Evolutionary conservation across 2,888 invertebrate genomes (phyloP), one percentile per base, ranked within the genome.

Genomic region (Ptychoptera contaminata): DNA sequence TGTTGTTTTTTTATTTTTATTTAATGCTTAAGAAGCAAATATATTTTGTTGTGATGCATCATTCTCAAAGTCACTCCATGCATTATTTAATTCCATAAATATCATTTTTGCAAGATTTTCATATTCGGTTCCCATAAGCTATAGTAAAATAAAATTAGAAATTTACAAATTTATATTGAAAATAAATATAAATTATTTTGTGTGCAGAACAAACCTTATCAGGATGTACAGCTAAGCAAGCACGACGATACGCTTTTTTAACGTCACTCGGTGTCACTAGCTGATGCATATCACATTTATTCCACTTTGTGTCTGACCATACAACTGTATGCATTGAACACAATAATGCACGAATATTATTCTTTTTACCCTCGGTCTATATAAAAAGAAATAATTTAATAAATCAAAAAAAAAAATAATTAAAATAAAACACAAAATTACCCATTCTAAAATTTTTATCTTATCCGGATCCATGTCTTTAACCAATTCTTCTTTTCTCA

Each of bases 81-180:
- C 97, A 63, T 96, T 96, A 68, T 96, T 98, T 52, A 99, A 71
- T 69, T 98, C 97, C 80, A 97, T 93, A 68, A 98, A 99, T 58
- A 99, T 90, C 63, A 94, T 70, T 69, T 90, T 93, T 8, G 98
- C 96, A 55, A 96, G 72, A 54, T 83, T 80, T 67, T 97, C 93
- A 61, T 97, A 85, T 23, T 82, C 79, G 4, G 88, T 88, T 31
- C 92, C 94, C 58, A 82, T 78, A 78, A 93, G 86, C 94, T 96
- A 51, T 45, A 53, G 53, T 60, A 51, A 46, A 10, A 12, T 29
- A 45, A 30, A 30, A 30, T 30, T 30, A 8, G 14, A 14, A 8
- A n/a, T 9, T 9, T n/a, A 10, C 11, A 37, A 37, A 37, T 37
- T 37, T 37, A 37, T 37, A 8, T 35, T 11, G 35, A 23, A 12